phyloP scores from a whole-genome alignment of 2,113 vertebrate species.

The Epinephelus fuscoguttatus region DNA sequence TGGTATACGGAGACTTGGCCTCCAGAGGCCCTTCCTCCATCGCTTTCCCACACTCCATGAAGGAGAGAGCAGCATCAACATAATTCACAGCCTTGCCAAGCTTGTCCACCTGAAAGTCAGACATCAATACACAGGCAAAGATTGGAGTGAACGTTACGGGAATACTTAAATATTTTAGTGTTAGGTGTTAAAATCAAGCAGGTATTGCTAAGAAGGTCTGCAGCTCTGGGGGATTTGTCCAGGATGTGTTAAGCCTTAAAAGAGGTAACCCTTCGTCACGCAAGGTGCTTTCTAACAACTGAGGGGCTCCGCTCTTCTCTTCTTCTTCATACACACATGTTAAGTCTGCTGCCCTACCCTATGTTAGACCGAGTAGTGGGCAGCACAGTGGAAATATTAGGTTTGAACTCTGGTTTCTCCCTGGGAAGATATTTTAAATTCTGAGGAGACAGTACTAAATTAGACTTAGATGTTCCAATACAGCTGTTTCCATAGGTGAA shows the following conservation, averaged over 20 bases:
- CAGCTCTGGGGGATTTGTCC: not conserved
- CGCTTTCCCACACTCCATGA: constrained; percentile 98
- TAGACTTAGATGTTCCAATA: too few relatives aligned
- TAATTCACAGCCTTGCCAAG: constrained; percentile 98
- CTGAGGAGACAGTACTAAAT: too few relatives aligned
- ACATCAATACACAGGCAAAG: not conserved
- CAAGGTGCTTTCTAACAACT: not conserved
- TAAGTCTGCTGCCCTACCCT: not conserved
- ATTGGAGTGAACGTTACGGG: not conserved
- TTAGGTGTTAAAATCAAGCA: not conserved
- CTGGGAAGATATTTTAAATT: not conserved
- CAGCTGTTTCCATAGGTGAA: too few relatives aligned
- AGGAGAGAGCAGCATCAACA: constrained; percentile 95
- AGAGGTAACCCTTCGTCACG: too few relatives aligned
- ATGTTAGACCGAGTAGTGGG: not conserved
- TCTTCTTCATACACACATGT: not conserved
- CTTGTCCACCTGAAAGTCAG: constrained; percentile 90
- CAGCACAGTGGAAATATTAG: not conserved
- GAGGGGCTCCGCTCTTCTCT: not conserved
- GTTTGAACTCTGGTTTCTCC: not conserved
- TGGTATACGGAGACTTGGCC: constrained; percentile 96
- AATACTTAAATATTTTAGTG: not conserved
- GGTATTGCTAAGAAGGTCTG: not conserved
- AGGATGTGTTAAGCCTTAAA: not conserved
- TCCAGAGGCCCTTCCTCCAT: constrained; percentile 98